Evolutionary conservation across 2,797 vertebrate species (phyloP), one percentile per base, ranked within the genome.

Genomic region (Cossypha niveicapilla): DNA sequence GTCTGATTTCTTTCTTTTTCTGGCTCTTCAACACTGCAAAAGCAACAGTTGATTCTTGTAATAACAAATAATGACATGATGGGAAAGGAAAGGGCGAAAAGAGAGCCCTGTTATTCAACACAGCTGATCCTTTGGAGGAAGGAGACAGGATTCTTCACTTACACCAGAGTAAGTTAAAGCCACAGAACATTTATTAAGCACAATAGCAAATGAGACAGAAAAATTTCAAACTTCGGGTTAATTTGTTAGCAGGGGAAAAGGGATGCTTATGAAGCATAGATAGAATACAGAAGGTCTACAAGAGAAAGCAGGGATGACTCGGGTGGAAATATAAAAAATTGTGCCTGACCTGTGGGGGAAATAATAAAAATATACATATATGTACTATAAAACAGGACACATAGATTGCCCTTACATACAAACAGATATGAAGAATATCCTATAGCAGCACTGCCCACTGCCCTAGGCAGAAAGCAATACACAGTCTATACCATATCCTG

Each of bases 201-300:
- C 0, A 0, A 35, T 6, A 70, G 12, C 42, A 45, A 88, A 44
- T 0, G 0, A 80, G 42, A 45, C 21, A 54, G 10, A 58, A 75
- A 79, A 28, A 48, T 18, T 72, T 30, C 19, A 57, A 51, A 32
- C 16, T 44, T 73, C 0, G 0, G 2, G 21, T 81, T 67, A 41
- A 47, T 57, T 81, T 81, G 13, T 60, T 73, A 79, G 13, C 44
- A 61, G 28, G 19, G 10, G 32, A 32, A 71, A 65, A 67, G 13
- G 9, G 4, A 3, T 74, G 13, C 25, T 70, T 65, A 9, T 57
- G 74, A 82, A 66, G 14, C 7, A 53, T 19, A 9, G 21, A 18
- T 30, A 82, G 63, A 81, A 63, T 17, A 35, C 7, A 57, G 35
- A 61, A 79, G 6, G 7, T 47, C 44, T 6, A 10, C 0, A 1